These are phyloP conservation scores for Eurytemora carolleeae DNA, from an alignment of 1,140 invertebrate species.

Conservation along the genomic window DNA sequence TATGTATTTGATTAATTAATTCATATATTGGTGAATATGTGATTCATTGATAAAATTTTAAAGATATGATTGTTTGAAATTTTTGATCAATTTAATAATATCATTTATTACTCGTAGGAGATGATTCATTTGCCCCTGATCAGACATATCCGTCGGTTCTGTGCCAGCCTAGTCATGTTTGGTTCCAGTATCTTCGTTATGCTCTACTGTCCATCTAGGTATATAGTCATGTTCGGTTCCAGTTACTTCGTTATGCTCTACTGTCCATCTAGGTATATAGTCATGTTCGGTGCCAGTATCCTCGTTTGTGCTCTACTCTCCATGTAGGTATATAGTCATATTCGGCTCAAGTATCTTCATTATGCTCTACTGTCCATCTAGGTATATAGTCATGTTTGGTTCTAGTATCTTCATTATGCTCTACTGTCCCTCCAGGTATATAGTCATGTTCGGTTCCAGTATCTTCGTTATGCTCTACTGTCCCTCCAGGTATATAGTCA, in stretches of 20 bases:
- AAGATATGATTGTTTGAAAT: no score
- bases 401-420: constrained; percentile 86
- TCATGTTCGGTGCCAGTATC: neutral
- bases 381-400: constrained; percentile 86
- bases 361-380: no score
- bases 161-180: constrained; percentile 85
- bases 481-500: constrained; percentile 74
- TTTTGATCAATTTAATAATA: no score
- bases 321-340: no score
- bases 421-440: constrained; percentile 79
- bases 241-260: constrained; percentile 88
- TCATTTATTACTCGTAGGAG: no score
- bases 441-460: constrained; percentile 85
- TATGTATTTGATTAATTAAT: no score
- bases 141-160: constrained; percentile 63
- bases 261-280: constrained; percentile 58
- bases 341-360: no score
- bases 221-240: constrained; percentile 70
- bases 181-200: constrained; percentile 39
- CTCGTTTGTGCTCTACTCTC: no score
- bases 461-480: constrained; percentile 90
- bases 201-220: neutral
- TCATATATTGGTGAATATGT: no score
- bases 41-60: no score
- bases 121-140: constrained; percentile 94